Conservation (phyloP, 2,888 invertebrate genomes). For the Drosophila barbarae region DNA sequence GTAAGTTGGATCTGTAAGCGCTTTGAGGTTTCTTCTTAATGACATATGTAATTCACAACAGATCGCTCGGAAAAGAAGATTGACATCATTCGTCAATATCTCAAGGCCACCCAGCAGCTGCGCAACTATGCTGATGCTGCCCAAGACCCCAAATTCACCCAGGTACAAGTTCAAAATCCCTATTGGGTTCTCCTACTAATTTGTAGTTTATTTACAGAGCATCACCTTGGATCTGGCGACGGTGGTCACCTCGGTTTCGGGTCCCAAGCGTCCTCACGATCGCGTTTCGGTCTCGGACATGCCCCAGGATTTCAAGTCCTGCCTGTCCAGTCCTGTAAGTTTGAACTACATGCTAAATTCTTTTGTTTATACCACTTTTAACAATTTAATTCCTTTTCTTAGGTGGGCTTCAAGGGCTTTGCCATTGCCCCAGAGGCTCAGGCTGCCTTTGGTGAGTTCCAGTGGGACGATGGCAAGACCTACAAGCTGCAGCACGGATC, state of each 20-base stretch:
- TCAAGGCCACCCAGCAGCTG: conserved; percentile 89
- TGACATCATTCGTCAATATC: conserved; percentile 88
- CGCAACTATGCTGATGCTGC: conserved; percentile 87
- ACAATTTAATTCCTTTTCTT: background rate
- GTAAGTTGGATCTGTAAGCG: conserved; percentile 79
- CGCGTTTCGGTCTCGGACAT: conserved; percentile 93
- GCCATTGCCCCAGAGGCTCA: conserved; percentile 86
- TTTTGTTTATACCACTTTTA: background rate
- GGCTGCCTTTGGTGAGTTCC: conserved; percentile 85
- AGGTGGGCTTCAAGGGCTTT: conserved; percentile 96
- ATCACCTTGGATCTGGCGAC: conserved; percentile 88
- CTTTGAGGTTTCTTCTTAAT: accelerated
- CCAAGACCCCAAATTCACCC: conserved; percentile 92
- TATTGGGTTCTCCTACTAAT: background rate
- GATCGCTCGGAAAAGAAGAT: conserved; percentile 90
- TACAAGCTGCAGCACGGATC: conserved; percentile 93
- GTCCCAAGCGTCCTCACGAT: conserved; percentile 98
- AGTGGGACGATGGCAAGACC: conserved; percentile 87
- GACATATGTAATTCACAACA: conserved; percentile 76
- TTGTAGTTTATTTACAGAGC: conserved; percentile 42
- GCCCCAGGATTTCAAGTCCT: conserved; percentile 92
- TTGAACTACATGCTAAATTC: background rate
- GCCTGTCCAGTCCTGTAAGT: conserved; percentile 93
- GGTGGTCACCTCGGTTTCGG: conserved; percentile 96
- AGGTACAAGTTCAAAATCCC: conserved; percentile 70